Conservation (phyloP, 2,888 invertebrate species). For the Pseudanteris insignis region DNA sequence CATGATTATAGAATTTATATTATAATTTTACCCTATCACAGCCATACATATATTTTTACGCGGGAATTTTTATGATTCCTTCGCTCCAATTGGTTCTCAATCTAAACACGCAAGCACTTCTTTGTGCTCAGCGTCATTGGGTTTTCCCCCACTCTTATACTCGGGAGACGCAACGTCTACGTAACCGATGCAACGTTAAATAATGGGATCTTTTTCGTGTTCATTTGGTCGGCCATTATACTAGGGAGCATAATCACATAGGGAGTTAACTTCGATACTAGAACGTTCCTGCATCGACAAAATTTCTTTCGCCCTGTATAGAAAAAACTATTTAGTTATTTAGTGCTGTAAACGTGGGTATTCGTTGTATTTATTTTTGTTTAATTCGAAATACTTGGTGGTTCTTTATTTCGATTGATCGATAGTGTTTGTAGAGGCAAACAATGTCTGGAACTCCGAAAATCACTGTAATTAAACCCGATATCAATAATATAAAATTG, state of each 20-base stretch:
- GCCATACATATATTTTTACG: too few species aligned
- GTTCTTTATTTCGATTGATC: too few species aligned
- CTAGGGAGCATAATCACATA: slow-evolving; percentile 50
- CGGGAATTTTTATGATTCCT: too few species aligned
- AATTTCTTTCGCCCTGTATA: slow-evolving; percentile 29
- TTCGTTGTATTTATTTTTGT: slow-evolving; percentile 51
- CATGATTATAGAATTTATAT: too few species aligned
- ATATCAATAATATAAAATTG: not conserved
- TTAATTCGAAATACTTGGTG: too few species aligned
- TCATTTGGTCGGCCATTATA: slow-evolving; percentile 41
- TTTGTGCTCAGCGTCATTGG: too few species aligned
- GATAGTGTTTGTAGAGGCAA: too few species aligned
- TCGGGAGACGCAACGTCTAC: too few species aligned
- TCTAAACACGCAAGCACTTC: not conserved
- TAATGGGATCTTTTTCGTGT: too few species aligned
- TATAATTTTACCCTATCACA: too few species aligned
- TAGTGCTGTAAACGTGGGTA: slow-evolving; percentile 56
- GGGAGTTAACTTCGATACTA: slow-evolving; percentile 59
- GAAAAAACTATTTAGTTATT: slow-evolving; percentile 62
- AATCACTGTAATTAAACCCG: not conserved
- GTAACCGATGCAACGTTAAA: too few species aligned
- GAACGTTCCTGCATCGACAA: slow-evolving; percentile 44
- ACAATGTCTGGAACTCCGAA: not conserved
- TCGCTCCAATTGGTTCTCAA: not conserved
- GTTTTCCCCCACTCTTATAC: not conserved